Conservation (phyloP, 2,113 vertebrate genomes). For the Butastur rufipennis region DNA sequence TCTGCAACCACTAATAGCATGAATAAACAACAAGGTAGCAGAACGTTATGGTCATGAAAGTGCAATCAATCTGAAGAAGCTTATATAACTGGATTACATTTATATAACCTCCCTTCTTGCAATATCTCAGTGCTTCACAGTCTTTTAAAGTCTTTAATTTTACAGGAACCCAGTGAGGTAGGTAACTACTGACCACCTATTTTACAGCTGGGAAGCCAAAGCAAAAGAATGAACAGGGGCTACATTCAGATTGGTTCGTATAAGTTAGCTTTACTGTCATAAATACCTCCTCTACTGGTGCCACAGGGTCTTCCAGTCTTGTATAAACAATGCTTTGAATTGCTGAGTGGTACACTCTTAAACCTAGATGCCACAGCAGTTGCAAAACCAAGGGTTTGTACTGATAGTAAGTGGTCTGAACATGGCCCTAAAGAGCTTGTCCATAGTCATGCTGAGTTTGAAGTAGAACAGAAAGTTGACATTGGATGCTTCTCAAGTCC, state of each 20-base stretch:
- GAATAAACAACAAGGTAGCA: not conserved
- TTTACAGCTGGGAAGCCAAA: not conserved
- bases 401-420: not conserved
- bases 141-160: not conserved
- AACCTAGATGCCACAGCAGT: not conserved
- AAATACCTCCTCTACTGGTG: not conserved
- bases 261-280: not conserved
- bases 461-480: not conserved
- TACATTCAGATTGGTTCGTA: not conserved
- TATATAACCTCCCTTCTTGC: not conserved
- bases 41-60: not conserved
- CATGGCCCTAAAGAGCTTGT: not conserved
- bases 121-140: not conserved
- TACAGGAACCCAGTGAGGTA: not conserved
- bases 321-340: not conserved
- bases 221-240: not conserved
- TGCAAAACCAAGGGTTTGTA: not conserved
- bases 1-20: not conserved
- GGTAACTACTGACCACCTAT: not conserved
- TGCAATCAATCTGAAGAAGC: not conserved
- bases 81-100: not conserved
- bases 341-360: not conserved
- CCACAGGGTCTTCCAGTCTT: not conserved
- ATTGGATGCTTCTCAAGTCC: not conserved
- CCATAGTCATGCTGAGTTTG: not conserved